Evolutionary conservation across 1,140 invertebrate species (phyloP).

Genomic region (Lineus longissimus): DNA sequence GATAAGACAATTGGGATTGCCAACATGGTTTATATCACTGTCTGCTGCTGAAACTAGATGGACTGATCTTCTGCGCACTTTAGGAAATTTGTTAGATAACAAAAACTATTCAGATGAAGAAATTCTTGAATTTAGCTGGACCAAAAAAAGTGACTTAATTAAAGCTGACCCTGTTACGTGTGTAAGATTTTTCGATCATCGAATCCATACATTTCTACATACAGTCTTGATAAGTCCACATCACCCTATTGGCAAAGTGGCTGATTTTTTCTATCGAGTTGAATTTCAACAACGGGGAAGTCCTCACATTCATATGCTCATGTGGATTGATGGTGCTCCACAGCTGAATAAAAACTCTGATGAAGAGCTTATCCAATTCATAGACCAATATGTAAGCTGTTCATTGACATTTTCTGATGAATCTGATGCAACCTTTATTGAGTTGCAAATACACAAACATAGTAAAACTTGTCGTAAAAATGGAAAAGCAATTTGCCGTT

Average conservation of each 20-base stretch:
- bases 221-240: not conserved
- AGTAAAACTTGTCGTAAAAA: slow-evolving; percentile 2
- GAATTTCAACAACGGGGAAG: slow-evolving; percentile 24
- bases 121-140: too few relatives aligned
- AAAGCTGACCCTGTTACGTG: too few relatives aligned
- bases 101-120: too few relatives aligned
- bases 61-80: too few relatives aligned
- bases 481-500: slow-evolving; percentile 3
- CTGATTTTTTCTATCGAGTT: slow-evolving; percentile 17
- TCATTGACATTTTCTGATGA: not conserved
- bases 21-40: too few relatives aligned
- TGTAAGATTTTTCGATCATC: too few relatives aligned
- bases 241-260: slow-evolving; percentile 15
- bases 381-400: not conserved
- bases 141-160: too few relatives aligned
- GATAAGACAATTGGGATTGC: too few relatives aligned
- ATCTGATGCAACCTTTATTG: slow-evolving; percentile 3
- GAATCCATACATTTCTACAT: too few relatives aligned
- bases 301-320: slow-evolving; percentile 20
- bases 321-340: slow-evolving; percentile 13
- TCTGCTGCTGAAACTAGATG: too few relatives aligned
- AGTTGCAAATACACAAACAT: slow-evolving; percentile 2
- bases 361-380: not conserved
- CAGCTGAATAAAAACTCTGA: not conserved
- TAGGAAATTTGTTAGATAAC: too few relatives aligned